Evolutionary conservation across 2,113 vertebrate species (phyloP), one percentile per base, ranked within the genome.

Genomic region (Telmatochromis sp.): DNA sequence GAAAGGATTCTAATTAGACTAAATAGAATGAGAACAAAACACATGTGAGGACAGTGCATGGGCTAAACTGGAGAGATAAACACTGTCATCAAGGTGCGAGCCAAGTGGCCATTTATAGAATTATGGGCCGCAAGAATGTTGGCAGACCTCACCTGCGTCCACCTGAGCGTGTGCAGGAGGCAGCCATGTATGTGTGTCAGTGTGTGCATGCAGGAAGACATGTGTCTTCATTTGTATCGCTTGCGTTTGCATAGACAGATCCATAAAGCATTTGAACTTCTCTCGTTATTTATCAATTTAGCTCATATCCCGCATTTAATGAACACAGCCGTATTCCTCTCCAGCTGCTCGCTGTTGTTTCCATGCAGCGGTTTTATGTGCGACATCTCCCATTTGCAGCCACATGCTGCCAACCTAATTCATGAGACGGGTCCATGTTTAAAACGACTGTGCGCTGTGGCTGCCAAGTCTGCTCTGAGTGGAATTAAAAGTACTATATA

Each of bases 331-430:
- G 80, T 85, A 89, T 93, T 90, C 60, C 13, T 92, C 73, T 91
- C 86, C 90, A 92, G 93, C 89, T 93, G 92, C 89, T 90, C 58
- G 14, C 87, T 58, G 81, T 86, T 82, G 86, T 90, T 89, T 82
- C 63, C 26, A 85, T 47, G 87, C 82, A 35, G 84, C 87, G 80
- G 37, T 86, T 75, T 55, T 85, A 84, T 37, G 79, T 81, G 63
- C 84, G 80, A 68, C 82, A 19, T 86, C 53, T 92, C 90, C 57
- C 78, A 91, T 89, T 84, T 45, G n/a, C 84, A 53, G 54, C 88
- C 94, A 89, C 91, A 93, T 92, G 92, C 91, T 86, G 86, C 87
- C 89, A 86, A 86, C 15, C 26, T 78, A 84, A 91, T 84, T 92
- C 86, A 87, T 60, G 86, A 92, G 84, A 89, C 85, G 71, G 42